Conservation (phyloP, 2,113 vertebrate species). For the Parotia lawesii region DNA sequence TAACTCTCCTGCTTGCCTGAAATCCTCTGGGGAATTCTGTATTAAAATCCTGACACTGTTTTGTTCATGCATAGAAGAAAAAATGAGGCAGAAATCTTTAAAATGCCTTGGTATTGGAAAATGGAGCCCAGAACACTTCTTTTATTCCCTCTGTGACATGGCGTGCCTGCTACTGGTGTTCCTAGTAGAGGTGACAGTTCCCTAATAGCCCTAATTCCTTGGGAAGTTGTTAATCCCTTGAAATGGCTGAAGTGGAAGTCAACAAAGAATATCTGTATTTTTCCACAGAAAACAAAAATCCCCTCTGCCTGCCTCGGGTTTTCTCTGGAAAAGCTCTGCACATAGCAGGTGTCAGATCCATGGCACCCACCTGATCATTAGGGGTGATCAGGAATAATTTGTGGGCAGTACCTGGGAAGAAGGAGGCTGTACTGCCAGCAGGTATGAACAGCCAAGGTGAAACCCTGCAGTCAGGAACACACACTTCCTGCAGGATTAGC, state of each 20-base stretch:
- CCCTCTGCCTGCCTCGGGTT: background rate
- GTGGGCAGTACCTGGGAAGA: background rate
- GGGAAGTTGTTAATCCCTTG: background rate
- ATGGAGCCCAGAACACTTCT: background rate
- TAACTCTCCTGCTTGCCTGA: background rate
- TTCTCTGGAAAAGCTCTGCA: background rate
- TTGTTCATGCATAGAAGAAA: background rate
- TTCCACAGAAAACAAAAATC: background rate
- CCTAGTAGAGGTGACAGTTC: background rate
- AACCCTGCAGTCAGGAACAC: background rate
- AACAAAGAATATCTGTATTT: background rate
- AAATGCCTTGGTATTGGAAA: background rate
- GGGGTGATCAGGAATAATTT: background rate
- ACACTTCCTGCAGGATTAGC: background rate
- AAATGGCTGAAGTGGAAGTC: background rate
- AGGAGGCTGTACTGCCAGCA: background rate
- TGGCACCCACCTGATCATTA: background rate
- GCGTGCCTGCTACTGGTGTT: background rate
- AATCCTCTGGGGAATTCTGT: background rate
- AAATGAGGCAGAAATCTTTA: background rate
- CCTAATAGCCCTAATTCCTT: background rate
- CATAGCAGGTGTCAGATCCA: background rate
- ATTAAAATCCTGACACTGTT: background rate
- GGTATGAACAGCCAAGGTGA: background rate
- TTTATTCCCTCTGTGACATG: rapidly evolving